Evolutionary conservation across 2,888 invertebrate genomes (phyloP), one percentile per base, ranked within the genome.

Genomic region (Tyria jacobaeae): DNA sequence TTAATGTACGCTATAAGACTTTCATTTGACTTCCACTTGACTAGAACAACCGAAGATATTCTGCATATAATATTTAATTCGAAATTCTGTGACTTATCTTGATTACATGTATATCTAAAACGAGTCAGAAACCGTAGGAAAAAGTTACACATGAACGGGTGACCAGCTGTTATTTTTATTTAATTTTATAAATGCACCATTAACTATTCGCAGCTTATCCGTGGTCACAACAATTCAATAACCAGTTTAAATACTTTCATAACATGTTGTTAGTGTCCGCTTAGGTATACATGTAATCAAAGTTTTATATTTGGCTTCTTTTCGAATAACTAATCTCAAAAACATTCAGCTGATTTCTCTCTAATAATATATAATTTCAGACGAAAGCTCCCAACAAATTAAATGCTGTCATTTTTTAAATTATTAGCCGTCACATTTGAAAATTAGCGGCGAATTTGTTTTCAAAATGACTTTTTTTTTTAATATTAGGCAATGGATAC

Each of bases 21-120:
- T 57, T 17, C 58, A 24, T 56, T 69, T 64, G 60, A 69, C 75
- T 75, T 37, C 24, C 61, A 64, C 55, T 70, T 76, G 75, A 75
- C 75, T 75, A 75, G 75, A 76, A 68, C 66, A 74, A 70, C 75
- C 66, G 63, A 66, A 73, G 62, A 70, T 62, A 58, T 56, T 17
- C 44, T 41, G 44, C 1, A 7, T 39, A 41, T 54, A 39, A 24
- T 41, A 41, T 17, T 25, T n/a, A 31, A 27, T 51, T 15, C 35
- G 14, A 35, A 6, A 51, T 51, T 21, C 34, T n/a, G n/a, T n/a
- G n/a, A n/a, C n/a, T n/a, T n/a, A 21, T 41, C 10, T 7, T 41
- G 3, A 14, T 21, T 41, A 3, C 17, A 41, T 41, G 17, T 9
- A 10, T 17, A 41, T 37, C 2, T 37, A 15, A 17, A 17, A 17